A percentile compares a stretch with the other conserved stretches of the same genome.
These are phyloP conservation scores for Cataglyphis altisquamis DNA, from an alignment of 2,888 invertebrate genomes.

Conservation along the genomic window DNA sequence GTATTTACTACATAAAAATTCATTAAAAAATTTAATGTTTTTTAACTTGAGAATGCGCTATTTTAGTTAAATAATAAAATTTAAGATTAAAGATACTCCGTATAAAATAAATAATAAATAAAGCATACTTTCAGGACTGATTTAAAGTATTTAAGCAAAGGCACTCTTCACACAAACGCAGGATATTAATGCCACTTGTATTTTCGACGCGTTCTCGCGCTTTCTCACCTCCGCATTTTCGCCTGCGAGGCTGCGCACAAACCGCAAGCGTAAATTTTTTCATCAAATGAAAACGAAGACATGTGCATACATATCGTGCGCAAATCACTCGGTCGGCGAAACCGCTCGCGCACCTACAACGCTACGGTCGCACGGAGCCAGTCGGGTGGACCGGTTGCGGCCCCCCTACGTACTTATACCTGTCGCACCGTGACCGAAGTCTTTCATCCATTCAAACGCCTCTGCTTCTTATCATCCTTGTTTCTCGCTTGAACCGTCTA, in stretches of 20 bases:
- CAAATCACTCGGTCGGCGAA: conserved; percentile 6
- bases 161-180: background rate
- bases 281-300: conserved; percentile 17
- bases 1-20: too few relatives aligned
- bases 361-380: background rate
- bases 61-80: too few relatives aligned
- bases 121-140: background rate
- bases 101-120: too few relatives aligned
- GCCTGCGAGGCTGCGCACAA: background rate
- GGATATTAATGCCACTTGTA: background rate
- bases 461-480: conserved; percentile 54
- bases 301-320: conserved; percentile 21
- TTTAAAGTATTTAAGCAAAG: background rate
- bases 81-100: too few relatives aligned
- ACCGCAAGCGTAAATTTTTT: conserved; percentile 16
- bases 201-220: background rate
- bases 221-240: background rate
- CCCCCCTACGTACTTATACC: conserved; percentile 61
- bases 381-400: conserved; percentile 38
- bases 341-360: conserved; percentile 27
- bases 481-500: conserved; percentile 14
- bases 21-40: too few relatives aligned
- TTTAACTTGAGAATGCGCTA: too few relatives aligned
- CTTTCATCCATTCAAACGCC: conserved; percentile 67
- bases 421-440: conserved; percentile 68